These are phyloP conservation scores for Ctenosaura bakeri DNA, from an alignment of 2,797 vertebrate species.

Conservation along the genomic window DNA sequence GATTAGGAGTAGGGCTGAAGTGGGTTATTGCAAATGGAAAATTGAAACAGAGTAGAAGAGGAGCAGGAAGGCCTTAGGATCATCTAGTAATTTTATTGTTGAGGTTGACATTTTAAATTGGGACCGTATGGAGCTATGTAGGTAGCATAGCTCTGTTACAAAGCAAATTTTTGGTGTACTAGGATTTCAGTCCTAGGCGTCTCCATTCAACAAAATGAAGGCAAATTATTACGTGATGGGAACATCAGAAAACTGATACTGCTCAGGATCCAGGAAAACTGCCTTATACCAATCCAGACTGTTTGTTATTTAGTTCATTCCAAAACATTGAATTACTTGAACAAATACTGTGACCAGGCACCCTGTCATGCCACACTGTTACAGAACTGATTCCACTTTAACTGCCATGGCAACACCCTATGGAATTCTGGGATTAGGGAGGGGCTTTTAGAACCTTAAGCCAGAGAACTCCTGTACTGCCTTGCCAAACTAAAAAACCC, in stretches of 20 bases:
- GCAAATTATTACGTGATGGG: not conserved
- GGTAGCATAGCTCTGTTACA: not conserved
- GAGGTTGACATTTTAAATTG: not conserved
- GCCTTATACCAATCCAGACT: too few species aligned
- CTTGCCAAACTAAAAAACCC: too few species aligned
- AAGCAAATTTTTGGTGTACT: not conserved
- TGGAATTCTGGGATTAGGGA: too few species aligned
- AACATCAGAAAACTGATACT: not conserved
- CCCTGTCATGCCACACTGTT: too few species aligned
- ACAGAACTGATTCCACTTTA: too few species aligned
- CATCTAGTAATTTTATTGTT: not conserved
- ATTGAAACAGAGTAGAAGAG: not conserved
- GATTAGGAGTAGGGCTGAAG: too few species aligned
- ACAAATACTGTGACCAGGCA: too few species aligned
- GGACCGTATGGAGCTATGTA: not conserved
- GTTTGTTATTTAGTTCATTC: too few species aligned
- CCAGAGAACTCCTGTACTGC: too few species aligned
- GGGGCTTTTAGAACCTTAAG: too few species aligned
- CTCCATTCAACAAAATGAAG: not conserved
- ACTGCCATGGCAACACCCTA: too few species aligned
- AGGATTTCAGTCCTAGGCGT: not conserved
- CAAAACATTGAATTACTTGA: too few species aligned
- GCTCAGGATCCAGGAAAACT: not conserved
- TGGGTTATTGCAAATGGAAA: not conserved
- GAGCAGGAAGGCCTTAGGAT: not conserved